Evolutionary conservation across 1,140 invertebrate genomes (phyloP), one percentile per base, ranked within the genome.

Genomic region (Drosophila asahinai): DNA sequence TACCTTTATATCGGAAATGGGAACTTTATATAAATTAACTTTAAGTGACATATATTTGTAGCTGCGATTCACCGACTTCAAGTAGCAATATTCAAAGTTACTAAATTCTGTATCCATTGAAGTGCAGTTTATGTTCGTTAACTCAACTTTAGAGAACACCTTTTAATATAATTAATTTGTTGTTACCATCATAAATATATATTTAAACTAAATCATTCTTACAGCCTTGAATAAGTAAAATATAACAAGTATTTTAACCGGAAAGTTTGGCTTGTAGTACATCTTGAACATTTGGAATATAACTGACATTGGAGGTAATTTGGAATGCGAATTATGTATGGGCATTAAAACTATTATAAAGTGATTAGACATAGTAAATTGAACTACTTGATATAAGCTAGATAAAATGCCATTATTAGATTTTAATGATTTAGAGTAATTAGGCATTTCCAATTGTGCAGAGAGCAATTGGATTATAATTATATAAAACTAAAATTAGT

Each of bases 1-100:
- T n/a, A 40, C 54, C 36, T 57, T 25, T n/a, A 57, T 11, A 3
- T 6, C 1, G 0, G 8, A 40, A 40, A 57, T 3, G 14, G 54
- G 54, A 3, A 57, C 17, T 15, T 55, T 22, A 22, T 11, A 55
- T 15, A 55, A 9, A 38, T 55, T 55, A 9, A 40, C 33, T n/a
- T 55, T 40, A 15, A 55, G 33, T 15, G 52, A 55, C 2, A 55
- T 0, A 19, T 55, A 55, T 22, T 55, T 55, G 19, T 22, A 55
- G 17, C 12, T 55, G 2, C 52, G 52, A 55, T 55, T 55, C 17
- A 55, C 52, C 12, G 52, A 55, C 17, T 55, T 55, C 6, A 55
- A 55, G 17, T 55, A 40, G 8, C 52, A 55, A 36, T 55, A 55
- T 40, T 55, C 52, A 55, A 55, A 38, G 7, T 40, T 15, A 14